Conservation (phyloP, 2,888 invertebrate species). For the Eumacrocentrus americanus region DNA sequence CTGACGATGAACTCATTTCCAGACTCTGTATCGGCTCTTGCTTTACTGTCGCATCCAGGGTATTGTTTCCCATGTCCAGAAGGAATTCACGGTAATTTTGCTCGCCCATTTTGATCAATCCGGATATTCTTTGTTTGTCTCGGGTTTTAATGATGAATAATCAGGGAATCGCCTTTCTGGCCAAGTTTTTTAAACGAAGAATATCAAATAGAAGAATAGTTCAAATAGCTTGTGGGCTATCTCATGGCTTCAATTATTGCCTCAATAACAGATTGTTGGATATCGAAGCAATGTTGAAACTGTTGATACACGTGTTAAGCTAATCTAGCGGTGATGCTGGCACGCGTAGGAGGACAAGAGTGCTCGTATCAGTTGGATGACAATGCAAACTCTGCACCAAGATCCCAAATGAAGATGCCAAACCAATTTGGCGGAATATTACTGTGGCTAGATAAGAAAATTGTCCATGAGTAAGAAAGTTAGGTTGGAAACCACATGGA, state of each 20-base stretch:
- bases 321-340: neutral
- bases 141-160: no score
- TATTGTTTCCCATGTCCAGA: constrained; percentile 41
- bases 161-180: no score
- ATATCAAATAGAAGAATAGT: no score
- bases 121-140: no score
- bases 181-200: no score
- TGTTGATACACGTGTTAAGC: constrained; percentile 5
- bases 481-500: constrained; percentile 9
- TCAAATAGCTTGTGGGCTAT: no score
- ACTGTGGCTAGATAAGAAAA: constrained; percentile 2
- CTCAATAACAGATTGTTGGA: neutral
- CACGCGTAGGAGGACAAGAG: constrained; percentile 19
- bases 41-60: constrained; percentile 50
- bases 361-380: constrained; percentile 24
- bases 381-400: constrained; percentile 29
- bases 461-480: neutral
- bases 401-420: neutral
- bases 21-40: constrained; percentile 47
- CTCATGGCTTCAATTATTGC: no score
- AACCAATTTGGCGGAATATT: neutral
- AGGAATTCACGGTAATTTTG: constrained; percentile 48
- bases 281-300: neutral
- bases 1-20: constrained; percentile 54
- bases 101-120: constrained; percentile 50